Base-by-base conservation (phyloP, 2,888 invertebrate species). In the Brachylomia viminalis region DNA sequence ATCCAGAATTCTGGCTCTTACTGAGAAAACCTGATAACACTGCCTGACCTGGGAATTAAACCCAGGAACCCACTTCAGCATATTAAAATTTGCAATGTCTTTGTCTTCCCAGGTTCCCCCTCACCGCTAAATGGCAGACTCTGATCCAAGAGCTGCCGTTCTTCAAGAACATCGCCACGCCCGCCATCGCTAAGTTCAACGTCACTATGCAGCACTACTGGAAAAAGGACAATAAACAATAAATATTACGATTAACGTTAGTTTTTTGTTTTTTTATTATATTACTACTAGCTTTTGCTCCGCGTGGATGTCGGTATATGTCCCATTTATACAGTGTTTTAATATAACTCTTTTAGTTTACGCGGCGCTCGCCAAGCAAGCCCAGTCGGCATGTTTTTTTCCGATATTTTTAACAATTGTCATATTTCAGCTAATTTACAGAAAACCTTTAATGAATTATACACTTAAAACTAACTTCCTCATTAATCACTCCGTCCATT, bases 111-210 rank as follows among this genome's bases (percentile, higher is more conserved):
- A 83, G 83, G 64, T 83, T 82, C 38, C 85, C 77, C 6, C 61
- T 67, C 33, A 74, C 85, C 17, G 72, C 72, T 0, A 71, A 54
- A n/a, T 85, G 83, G 83, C 77, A 67, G 59, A 33, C 56, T 0
- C 0, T 33, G 20, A 56, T 83, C 13, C 62, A 74, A 42, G 59
- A 82, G 52, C 42, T 77, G 13, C 38, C 82, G 1, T 82, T 15
- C 71, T 83, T 47, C 71, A 62, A 73, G 42, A 64, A 66, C 3
- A 82, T 85, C 52, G 62, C 64, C 5, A n/a, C 71, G 20, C 83
- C 83, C 23, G 82, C 85, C 45, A 76, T 76, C 56, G 72, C 72
- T 1, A 68, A 66, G 49, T 77, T 83, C 27, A 61, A 70, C 13
- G 8, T 33, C 13, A 49, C 64, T 2, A 75, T 83, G 85, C 77